Evolutionary conservation across 2,888 invertebrate genomes (phyloP).

Genomic region (Drosophila mimetica): DNA sequence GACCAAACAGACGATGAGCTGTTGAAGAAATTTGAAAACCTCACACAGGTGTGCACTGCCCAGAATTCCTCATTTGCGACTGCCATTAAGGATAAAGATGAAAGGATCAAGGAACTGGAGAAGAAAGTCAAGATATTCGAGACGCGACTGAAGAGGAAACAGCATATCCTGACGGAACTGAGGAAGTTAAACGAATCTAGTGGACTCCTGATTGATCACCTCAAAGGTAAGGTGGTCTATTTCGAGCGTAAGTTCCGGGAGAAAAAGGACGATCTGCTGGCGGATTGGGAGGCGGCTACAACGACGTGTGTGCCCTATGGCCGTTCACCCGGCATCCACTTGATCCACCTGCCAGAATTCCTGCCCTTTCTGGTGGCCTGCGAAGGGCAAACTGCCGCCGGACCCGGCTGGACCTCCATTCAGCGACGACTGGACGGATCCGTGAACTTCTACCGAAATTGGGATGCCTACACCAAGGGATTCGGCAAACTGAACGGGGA

Average conservation of each 20-base stretch:
- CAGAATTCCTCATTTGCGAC: conserved; percentile 39
- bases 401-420: conserved; percentile 87
- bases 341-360: conserved; percentile 82
- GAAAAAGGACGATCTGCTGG: conserved; percentile 62
- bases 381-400: conserved; percentile 84
- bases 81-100: conserved; percentile 40
- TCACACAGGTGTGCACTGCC: conserved; percentile 38
- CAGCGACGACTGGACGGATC: conserved; percentile 88
- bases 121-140: conserved; percentile 53
- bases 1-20: conserved; percentile 49
- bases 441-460: conserved; percentile 88
- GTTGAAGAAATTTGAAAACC: conserved; percentile 45
- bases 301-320: conserved; percentile 58
- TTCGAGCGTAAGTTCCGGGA: conserved; percentile 53
- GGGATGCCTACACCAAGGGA: conserved; percentile 88
- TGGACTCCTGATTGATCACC: conserved; percentile 40
- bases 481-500: conserved; percentile 89
- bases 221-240: conserved; percentile 33
- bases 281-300: conserved; percentile 67
- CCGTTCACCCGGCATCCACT: conserved; percentile 52
- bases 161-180: conserved; percentile 41
- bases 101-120: conserved; percentile 46
- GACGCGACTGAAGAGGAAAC: conserved; percentile 59
- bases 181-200: conserved; percentile 53
- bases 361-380: conserved; percentile 62